Evolutionary conservation across 2,888 invertebrate genomes (phyloP), one percentile per base, ranked within the genome.

Genomic region (Amorpha juglandis): DNA sequence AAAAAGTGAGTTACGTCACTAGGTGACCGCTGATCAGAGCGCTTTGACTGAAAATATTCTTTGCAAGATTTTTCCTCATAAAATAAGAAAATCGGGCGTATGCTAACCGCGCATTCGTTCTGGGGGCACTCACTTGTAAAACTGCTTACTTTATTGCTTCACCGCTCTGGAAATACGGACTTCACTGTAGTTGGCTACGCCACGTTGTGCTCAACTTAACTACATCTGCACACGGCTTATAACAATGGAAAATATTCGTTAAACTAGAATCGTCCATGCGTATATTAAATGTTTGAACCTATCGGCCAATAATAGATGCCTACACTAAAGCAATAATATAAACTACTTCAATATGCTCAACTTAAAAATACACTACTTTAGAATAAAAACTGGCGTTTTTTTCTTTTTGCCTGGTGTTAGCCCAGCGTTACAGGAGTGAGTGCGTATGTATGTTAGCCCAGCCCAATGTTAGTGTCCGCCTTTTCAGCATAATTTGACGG

Each of bases 261-360:
- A 81, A 83, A 86, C 79, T 86, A 81, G 74, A 80, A 80, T 82
- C 83, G 81, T 82, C 84, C 85, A 87, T 84, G 88, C 85, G 86
- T 86, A 87, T 80, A 85, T 86, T 84, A 88, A 92, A 92, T 91
- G 91, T 91, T 91, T 90, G 80, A 86, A 88, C 82, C 81, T 90
- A 92, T 91, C 85, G 82, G 27, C 74, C 27, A 77, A 92, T 92
- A 92, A 91, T 0, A 91, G 87, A 86, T 83, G 78, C 77, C 77
- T 77, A 81, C 83, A 82, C 78, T 82, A 81, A 81, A 84, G 83
- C 84, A 90, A 88, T 87, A 90, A 88, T n/a, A n/a, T n/a, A 88
- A 88, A 92, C 84, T 90, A 87, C 87, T 90, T 88, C 84, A 74
- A 79, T 86, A 82, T 80, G 82, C 80, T 79, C 78, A 82, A n/a